These are phyloP conservation scores for Eupleurogrammus muticus DNA, from an alignment of 2,797 vertebrate genomes.

Conservation along the genomic window DNA sequence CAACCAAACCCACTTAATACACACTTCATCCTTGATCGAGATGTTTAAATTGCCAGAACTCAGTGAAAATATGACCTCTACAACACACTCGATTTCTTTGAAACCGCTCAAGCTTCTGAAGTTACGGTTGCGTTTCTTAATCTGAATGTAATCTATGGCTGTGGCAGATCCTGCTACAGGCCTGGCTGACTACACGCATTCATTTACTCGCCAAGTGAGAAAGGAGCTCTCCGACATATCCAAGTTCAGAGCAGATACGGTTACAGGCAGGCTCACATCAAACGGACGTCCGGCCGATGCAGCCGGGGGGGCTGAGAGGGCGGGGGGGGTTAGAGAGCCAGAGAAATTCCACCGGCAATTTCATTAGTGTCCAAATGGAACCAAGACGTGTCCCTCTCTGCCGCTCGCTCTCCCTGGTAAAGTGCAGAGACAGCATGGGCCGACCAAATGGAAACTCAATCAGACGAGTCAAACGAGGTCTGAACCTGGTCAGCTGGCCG, in stretches of 20 bases:
- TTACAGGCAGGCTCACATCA: slow-evolving; percentile 73
- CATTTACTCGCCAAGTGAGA: slow-evolving; percentile 41
- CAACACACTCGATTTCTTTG: neutral
- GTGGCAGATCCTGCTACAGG: slow-evolving; percentile 2
- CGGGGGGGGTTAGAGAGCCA: slow-evolving; percentile 25
- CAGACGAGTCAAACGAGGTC: slow-evolving; percentile 28
- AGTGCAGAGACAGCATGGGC: slow-evolving; percentile 46
- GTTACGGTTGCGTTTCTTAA: neutral
- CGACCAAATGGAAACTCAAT: slow-evolving; percentile 70
- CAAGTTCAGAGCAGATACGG: slow-evolving; percentile 72
- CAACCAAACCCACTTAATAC: slow-evolving; percentile 23
- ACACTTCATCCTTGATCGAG: slow-evolving; percentile 7
- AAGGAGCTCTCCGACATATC: slow-evolving; percentile 44
- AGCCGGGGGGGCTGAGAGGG: slow-evolving; percentile 36
- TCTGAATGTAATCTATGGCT: neutral
- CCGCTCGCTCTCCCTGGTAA: slow-evolving; percentile 34
- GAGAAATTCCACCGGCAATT: slow-evolving; percentile 78
- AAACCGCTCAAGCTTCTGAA: neutral
- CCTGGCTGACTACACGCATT: slow-evolving; percentile 17
- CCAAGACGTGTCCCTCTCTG: slow-evolving; percentile 37
- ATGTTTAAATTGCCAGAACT: neutral
- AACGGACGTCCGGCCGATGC: slow-evolving; percentile 67
- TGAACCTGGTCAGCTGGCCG: slow-evolving; percentile 38
- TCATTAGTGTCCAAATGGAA: slow-evolving; percentile 79
- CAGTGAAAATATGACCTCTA: neutral